Conservation (phyloP, 2,113 vertebrate genomes). For the Pseudorectes ferrugineus region DNA sequence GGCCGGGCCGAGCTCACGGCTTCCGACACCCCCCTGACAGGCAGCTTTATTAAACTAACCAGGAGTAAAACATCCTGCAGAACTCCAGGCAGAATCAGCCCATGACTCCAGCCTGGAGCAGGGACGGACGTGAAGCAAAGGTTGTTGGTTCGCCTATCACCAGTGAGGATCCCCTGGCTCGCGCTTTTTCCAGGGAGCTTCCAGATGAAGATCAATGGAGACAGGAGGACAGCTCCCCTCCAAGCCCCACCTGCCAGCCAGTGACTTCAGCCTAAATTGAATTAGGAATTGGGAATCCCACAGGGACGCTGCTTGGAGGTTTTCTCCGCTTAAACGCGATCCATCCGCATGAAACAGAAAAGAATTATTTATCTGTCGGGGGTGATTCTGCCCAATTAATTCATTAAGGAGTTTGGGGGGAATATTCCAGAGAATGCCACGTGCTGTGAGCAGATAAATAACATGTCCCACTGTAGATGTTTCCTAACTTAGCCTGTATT, state of each 20-base stretch:
- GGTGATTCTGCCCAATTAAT: neutral
- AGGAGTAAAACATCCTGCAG: neutral
- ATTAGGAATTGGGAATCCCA: neutral
- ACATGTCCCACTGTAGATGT: neutral
- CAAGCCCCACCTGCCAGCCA: neutral
- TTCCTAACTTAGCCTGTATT: neutral
- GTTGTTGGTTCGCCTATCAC: fast-evolving
- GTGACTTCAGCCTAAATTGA: neutral
- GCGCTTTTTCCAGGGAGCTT: neutral
- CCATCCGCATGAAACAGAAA: neutral
- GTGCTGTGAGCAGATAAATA: neutral
- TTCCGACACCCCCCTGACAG: neutral
- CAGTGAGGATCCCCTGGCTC: neutral
- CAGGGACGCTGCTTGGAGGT: neutral
- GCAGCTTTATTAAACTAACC: neutral
- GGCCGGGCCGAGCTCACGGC: neutral
- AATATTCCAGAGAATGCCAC: neutral
- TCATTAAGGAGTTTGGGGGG: neutral
- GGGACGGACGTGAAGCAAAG: neutral
- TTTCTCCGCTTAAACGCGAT: neutral
- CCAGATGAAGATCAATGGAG: neutral
- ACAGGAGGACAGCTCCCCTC: neutral
- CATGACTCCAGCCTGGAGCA: neutral
- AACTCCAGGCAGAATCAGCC: neutral
- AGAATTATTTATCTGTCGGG: neutral